Evolutionary conservation across 2,888 invertebrate species (phyloP), one percentile per base, ranked within the genome.

Genomic region (Papilio gigon): DNA sequence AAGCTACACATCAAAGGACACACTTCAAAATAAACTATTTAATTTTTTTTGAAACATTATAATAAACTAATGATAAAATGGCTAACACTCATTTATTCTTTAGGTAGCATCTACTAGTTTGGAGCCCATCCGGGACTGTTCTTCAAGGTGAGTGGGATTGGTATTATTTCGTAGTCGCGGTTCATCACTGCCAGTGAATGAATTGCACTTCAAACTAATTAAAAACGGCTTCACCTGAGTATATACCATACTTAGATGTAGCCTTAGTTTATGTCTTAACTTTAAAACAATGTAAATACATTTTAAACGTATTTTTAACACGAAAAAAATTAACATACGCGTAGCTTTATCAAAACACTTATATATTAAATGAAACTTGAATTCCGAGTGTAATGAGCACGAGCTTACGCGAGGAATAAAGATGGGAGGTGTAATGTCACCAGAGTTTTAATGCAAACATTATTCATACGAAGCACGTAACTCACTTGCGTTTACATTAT

Each of bases 381-480:
- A 47, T 62, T 62, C 30, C n/a, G 17, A 20, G 17, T 47, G 33
- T 62, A 47, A 47, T 20, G 47, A 47, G 47, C 3, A 12, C 33
- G 47, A 30, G 20, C 33, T 62, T 47, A 62, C 2, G 62, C 12
- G 17, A 30, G 8, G 62, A 30, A 22, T 62, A 62, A 47, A 62
- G 33, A 62, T 62, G 62, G 47, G 44, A 62, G 17, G 44, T 30
- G n/a, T 62, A 30, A 44, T 30, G 33, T 47, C 17, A 33, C n/a
- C n/a, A 17, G 62, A 61, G 44, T 42, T 44, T 62, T 62, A 42
- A 62, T 61, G 30, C n/a, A 6, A 8, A 20, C 22, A 62, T 62
- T 62, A 62, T 62, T 33, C 62, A 62, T 12, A 4, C 62, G 14
- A 33, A 44, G 20, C 62, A 62, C 62, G 47, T 14, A 47, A 62